A percentile compares a stretch with the other conserved stretches of the same genome.
These are phyloP conservation scores for Berghia stephanieae DNA, from an alignment of 1,140 invertebrate genomes.

Conservation along the genomic window DNA sequence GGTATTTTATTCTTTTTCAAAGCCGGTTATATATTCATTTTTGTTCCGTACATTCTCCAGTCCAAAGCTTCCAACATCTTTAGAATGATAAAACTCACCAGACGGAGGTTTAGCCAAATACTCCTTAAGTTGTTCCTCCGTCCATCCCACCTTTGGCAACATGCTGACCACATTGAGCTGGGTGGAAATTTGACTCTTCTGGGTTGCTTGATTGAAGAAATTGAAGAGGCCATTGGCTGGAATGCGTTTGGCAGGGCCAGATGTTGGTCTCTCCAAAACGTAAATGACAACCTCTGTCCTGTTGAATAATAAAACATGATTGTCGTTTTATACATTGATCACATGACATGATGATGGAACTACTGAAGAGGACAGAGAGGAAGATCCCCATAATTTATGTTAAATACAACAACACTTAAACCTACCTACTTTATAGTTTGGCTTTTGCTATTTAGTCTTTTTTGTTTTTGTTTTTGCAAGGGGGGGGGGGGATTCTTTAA, in stretches of 20 bases:
- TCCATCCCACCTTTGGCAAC: conserved; percentile 59
- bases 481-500: too few species aligned
- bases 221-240: conserved; percentile 76
- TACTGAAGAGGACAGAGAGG: too few species aligned
- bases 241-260: conserved; percentile 74
- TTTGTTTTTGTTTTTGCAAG: too few species aligned
- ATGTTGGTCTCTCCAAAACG: conserved; percentile 78
- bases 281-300: conserved; percentile 81
- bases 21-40: too few species aligned
- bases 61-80: not conserved
- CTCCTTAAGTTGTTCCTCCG: conserved; percentile 77
- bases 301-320: conserved; percentile 22
- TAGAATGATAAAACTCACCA: conserved; percentile 70
- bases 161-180: conserved; percentile 67
- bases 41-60: too few species aligned
- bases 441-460: too few species aligned
- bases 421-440: too few species aligned
- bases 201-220: conserved; percentile 59
- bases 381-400: too few species aligned
- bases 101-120: conserved; percentile 89
- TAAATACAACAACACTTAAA: too few species aligned
- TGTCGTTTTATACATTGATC: not conserved
- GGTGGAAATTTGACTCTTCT: conserved; percentile 75
- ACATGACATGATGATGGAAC: too few species aligned
- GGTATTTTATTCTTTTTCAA: too few species aligned